Conservation (phyloP, 2,797 vertebrate genomes). For the Gastrophryne carolinensis region DNA sequence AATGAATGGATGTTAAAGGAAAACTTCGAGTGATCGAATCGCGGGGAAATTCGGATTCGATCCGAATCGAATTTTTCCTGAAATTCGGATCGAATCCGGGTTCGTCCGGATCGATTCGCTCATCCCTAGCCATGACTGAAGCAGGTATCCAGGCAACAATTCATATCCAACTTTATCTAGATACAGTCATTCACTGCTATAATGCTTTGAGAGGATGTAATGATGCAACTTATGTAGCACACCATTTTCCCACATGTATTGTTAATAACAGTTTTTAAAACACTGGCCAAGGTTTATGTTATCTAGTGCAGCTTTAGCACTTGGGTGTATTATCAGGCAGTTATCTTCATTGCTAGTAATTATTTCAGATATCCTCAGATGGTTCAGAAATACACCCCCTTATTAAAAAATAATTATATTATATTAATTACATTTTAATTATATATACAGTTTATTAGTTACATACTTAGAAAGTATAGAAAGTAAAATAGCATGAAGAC, state of each 20-base stretch:
- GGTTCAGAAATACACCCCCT: no score
- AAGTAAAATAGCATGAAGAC: no score
- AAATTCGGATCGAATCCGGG: no score
- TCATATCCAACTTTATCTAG: slow-evolving; percentile 27
- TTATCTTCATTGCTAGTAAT: not conserved
- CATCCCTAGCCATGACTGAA: slow-evolving; percentile 16
- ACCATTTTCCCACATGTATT: not conserved
- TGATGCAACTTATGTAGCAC: not conserved
- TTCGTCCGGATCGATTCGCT: no score
- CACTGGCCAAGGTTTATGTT: not conserved
- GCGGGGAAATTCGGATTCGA: no score
- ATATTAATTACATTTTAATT: no score
- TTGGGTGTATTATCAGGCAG: not conserved
- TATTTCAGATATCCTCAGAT: not conserved
- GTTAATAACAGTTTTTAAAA: not conserved
- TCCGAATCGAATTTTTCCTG: no score
- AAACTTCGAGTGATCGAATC: no score
- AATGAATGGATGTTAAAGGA: no score
- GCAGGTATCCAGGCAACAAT: slow-evolving; percentile 35
- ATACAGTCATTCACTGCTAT: slow-evolving; percentile 11
- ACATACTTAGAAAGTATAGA: no score
- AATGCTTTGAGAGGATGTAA: slow-evolving; percentile 17
- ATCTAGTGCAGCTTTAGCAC: not conserved
- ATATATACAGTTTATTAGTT: no score
- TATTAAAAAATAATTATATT: no score